Percentiles rank a stretch among this genome's conserved stretches.
These are phyloP conservation scores for Tetraodon nigroviridis DNA, from an alignment of 2,113 vertebrate species.

Conservation along the genomic window DNA sequence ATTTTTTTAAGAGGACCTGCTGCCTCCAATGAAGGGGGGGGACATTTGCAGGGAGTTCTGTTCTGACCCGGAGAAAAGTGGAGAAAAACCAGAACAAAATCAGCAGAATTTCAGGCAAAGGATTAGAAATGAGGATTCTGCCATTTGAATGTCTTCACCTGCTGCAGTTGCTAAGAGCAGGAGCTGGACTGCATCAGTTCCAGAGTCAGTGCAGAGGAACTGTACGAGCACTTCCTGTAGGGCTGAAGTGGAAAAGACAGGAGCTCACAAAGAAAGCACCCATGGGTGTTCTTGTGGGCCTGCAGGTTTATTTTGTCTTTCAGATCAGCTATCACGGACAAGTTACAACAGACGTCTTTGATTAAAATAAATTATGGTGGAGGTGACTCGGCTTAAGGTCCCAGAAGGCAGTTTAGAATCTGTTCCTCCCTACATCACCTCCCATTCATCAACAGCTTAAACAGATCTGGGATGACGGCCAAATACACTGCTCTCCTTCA, in stretches of 20 bases:
- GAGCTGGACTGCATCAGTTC: too few relatives aligned
- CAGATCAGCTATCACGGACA: slow-evolving; percentile 57
- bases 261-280: slow-evolving; percentile 32
- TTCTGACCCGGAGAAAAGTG: too few relatives aligned
- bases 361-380: slow-evolving; percentile 59
- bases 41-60: too few relatives aligned
- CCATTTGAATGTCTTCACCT: too few relatives aligned
- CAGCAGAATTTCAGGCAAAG: too few relatives aligned
- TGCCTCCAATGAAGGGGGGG: neutral
- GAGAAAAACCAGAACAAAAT: too few relatives aligned
- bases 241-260: slow-evolving; percentile 27
- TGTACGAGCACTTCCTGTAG: slow-evolving; percentile 1
- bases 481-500: slow-evolving; percentile 52
- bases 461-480: slow-evolving; percentile 52
- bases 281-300: slow-evolving; percentile 23
- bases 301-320: slow-evolving; percentile 44
- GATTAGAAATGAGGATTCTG: too few relatives aligned
- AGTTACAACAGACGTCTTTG: slow-evolving; percentile 50
- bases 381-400: slow-evolving; percentile 55
- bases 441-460: slow-evolving; percentile 65
- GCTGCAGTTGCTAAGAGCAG: too few relatives aligned
- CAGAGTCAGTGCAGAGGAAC: neutral
- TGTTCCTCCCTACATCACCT: slow-evolving; percentile 55
- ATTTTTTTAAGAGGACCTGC: neutral
- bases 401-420: slow-evolving; percentile 54